Conservation (phyloP, 2,888 invertebrate genomes). For the Thymelicus acteon region DNA sequence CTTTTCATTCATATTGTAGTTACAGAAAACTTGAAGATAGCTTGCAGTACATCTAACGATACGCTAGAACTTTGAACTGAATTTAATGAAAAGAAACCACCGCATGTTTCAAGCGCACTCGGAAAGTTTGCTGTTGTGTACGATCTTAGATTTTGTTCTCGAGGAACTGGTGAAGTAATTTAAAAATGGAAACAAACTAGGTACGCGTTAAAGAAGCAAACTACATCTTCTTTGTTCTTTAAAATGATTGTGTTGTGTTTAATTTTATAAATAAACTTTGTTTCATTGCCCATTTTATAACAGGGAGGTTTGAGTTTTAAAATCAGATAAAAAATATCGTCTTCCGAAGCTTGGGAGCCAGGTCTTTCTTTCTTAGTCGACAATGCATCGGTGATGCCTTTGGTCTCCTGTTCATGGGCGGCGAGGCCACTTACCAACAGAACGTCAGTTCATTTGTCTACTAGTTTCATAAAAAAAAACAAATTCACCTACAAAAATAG, state of each 20-base stretch:
- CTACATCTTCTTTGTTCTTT: background rate
- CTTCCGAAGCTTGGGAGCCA: no score
- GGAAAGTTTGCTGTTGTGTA: constrained; percentile 6
- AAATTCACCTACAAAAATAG: no score
- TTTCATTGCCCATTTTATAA: no score
- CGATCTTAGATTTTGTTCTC: constrained; percentile 15
- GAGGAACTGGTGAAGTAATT: constrained; percentile 8
- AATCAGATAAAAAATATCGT: no score
- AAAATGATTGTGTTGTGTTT: background rate
- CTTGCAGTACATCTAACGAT: constrained; percentile 15
- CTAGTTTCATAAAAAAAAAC: no score
- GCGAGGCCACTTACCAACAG: no score
- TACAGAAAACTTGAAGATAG: constrained; percentile 7
- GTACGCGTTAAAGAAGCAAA: background rate
- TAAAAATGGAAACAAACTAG: constrained; percentile 5
- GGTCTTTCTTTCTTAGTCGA: no score
- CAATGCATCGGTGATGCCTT: no score
- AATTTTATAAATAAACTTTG: background rate
- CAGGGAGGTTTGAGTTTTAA: no score
- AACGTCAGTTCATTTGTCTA: no score
- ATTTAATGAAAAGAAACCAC: constrained; percentile 27
- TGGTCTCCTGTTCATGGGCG: no score
- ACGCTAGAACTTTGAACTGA: constrained; percentile 12
- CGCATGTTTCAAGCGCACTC: constrained; percentile 19
- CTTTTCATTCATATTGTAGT: constrained; percentile 6